Base-by-base conservation (phyloP, 1,140 invertebrate genomes). In the Carcinoscorpius rotundicauda region DNA sequence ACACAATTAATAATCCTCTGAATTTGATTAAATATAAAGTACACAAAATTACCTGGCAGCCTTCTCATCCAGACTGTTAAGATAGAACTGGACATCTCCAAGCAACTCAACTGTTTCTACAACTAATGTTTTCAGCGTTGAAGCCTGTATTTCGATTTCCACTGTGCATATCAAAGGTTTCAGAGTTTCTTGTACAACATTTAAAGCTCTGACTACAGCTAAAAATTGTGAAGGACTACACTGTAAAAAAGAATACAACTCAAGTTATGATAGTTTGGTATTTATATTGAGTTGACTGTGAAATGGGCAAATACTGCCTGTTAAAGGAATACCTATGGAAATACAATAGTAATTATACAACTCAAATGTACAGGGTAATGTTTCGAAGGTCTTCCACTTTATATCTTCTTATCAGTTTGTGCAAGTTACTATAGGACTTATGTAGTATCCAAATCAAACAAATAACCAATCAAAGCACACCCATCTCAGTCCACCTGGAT, bases 91-190 rank as follows among this genome's bases (percentile, higher is more conserved):
- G 4, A 77, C 66, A 66, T 75, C 73, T 8, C 61, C 50, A 10
- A 79, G 68, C 3, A 74, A 67, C 5, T 73, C 67, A 50, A 74
- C 68, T 29, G 75, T 70, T 49, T 75, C 71, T 9, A 50, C 60
- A 3, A 77, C 49, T 5, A 76, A 71, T 8, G 67, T 52, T 50
- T 66, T 67, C 9, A 77, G 67, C 52, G 73, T 62, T 10, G 64
- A 56, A 10, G 70, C 71, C 10, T 68, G 50, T 5, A 72, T 49
- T 62, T 60, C 62, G 29, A 55, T 49, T 5, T 62, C 60, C 8
- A 70, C 29, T 62, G 61, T 67, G 2, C 29, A 29, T 29, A 29
- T 29, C 29, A 29, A 29, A 29, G 29, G 29, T 29, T 29, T 29
- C 29, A 55, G 53, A 55, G n/a, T 55, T 55, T 55, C n/a, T 55